Conservation (phyloP, 2,113 vertebrate species). For the Chaetodon auriga region DNA sequence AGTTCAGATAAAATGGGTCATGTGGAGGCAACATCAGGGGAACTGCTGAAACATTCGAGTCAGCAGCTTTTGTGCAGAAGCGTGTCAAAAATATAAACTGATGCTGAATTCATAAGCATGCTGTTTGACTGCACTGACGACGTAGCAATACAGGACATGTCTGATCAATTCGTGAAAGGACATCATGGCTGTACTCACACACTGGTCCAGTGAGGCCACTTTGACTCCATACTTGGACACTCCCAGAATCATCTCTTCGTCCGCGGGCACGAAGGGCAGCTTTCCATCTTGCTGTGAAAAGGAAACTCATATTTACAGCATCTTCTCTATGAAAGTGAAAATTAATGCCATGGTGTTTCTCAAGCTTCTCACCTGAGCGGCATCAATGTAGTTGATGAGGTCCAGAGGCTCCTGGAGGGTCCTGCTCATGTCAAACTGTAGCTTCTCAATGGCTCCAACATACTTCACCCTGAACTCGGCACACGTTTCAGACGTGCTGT, state of each 20-base stretch:
- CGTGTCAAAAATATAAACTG: constrained; percentile 11
- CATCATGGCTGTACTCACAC: constrained; percentile 87
- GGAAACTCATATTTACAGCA: constrained; percentile 51
- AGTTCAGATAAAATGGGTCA: not conserved
- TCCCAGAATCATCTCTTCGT: constrained; percentile 94
- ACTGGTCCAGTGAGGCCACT: constrained; percentile 93
- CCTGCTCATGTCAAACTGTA: constrained; percentile 90
- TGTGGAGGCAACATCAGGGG: not conserved
- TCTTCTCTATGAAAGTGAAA: not conserved
- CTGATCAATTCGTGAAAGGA: constrained; percentile 7
- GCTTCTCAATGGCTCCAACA: constrained; percentile 93
- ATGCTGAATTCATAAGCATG: constrained; percentile 11
- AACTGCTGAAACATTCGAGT: not conserved
- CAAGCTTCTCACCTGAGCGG: constrained; percentile 89
- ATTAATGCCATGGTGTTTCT: not conserved
- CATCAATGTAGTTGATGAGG: constrained; percentile 97
- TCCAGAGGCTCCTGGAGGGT: constrained; percentile 92
- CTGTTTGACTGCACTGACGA: constrained; percentile 3
- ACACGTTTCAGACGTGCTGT: constrained; percentile 90
- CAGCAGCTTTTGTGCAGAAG: constrained; percentile 5
- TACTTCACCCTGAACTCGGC: constrained; percentile 96
- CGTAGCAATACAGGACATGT: not conserved
- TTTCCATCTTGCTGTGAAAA: constrained; percentile 95
- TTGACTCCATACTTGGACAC: constrained; percentile 98
- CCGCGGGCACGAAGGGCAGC: constrained; percentile 94